Conservation (phyloP, 2,113 vertebrate species). For the Phrynocephalus versicolor region DNA sequence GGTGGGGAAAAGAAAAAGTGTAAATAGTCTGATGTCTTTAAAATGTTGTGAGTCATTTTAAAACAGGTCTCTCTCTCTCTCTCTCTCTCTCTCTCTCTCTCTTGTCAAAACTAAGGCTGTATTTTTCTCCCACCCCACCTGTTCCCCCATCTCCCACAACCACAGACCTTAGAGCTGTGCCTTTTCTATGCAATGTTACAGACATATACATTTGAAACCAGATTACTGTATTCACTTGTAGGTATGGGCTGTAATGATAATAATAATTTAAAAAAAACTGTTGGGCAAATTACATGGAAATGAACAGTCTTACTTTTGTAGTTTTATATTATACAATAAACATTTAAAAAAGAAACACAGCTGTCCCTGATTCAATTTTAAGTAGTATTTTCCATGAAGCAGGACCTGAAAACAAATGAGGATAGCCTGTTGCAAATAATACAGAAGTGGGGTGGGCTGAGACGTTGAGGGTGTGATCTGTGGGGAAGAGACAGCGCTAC, state of each 20-base stretch:
- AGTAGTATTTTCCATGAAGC: not conserved
- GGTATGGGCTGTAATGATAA: conserved; percentile 85
- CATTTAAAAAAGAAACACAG: conserved; percentile 72
- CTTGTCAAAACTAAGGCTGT: conserved; percentile 75
- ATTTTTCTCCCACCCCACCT: conserved; percentile 74
- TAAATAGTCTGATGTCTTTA: conserved; percentile 74
- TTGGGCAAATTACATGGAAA: conserved; percentile 93
- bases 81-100: too few species aligned
- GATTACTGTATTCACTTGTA: conserved; percentile 91
- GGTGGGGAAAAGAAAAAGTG: conserved; percentile 47
- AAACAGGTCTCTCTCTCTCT: conserved; percentile 75
- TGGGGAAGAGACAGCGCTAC: not conserved
- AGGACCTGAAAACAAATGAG: not conserved
- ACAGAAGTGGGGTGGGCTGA: not conserved
- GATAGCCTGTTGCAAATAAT: not conserved
- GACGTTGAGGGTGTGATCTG: not conserved
- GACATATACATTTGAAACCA: conserved; percentile 85
- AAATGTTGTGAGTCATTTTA: conserved; percentile 67
- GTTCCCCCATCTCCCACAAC: conserved; percentile 62
- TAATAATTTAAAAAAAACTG: conserved; percentile 65
- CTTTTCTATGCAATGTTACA: conserved; percentile 99
- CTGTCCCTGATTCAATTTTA: conserved; percentile 1
- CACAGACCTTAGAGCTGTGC: conserved; percentile 98
- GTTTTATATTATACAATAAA: conserved; percentile 99
- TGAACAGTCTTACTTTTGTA: conserved; percentile 99